Base-by-base conservation (phyloP, 1,140 invertebrate species). In the Lethocerus indicus region DNA sequence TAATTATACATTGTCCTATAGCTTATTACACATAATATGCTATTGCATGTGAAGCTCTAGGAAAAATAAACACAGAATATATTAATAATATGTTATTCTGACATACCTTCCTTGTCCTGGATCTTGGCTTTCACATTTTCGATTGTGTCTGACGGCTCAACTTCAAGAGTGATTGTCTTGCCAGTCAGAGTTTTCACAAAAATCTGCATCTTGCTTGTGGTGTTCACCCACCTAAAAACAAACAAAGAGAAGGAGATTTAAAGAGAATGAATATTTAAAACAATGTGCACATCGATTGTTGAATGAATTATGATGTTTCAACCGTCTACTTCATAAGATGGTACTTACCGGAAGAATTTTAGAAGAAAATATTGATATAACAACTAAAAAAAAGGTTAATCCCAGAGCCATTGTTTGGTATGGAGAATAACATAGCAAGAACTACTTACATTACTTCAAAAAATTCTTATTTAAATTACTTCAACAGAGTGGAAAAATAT, bases 101-200 rank as follows among this genome's bases (percentile, higher is more conserved):
- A 24, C 45, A 9, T 32, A 47, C 45, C 45, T 24, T 48, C 47
- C 27, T 48, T 48, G 32, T 48, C 47, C 35, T 48, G 48, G n/a
- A 47, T 47, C 20, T 47, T 35, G 23, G 27, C 16, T 35, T 47
- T 47, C 14, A 47, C 45, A 47, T 47, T 28, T 47, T 47, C 45
- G n/a, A 47, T 35, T 12, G 45, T 47, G 25, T 47, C 45, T 5
- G 29, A 28, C 6, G 45, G 25, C 45, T 47, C 27, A 18, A 47
- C 45, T 21, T 47, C 45, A 47, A 47, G 45, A 21, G 28, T 42
- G 25, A 41, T 50, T 14, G 70, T 24, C n/a, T 40, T 36, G 26
- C 41, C 41, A 21, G 41, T 43, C 7, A 43, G 41, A 25, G 41
- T 43, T 43, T 43, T 43, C 7, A 43, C 41, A 43, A 43, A 43